A percentile compares a stretch with the other conserved stretches of the same genome.
These are phyloP conservation scores for Leptothorax acervorum DNA, from an alignment of 2,888 invertebrate species.

Conservation along the genomic window DNA sequence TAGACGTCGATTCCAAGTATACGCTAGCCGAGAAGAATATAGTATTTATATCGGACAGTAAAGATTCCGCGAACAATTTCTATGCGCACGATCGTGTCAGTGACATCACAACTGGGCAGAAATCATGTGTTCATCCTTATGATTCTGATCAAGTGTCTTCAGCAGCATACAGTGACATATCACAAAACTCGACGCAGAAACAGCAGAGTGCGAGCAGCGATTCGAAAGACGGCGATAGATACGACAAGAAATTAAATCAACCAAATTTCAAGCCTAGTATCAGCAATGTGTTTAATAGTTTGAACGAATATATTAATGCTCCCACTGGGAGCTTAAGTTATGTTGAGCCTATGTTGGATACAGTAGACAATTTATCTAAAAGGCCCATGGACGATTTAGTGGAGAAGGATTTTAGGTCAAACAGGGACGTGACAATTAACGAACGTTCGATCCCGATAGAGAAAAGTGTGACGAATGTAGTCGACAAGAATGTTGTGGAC, in stretches of 20 bases:
- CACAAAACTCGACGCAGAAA: slow-evolving; percentile 80
- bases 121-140: slow-evolving; percentile 72
- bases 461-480: slow-evolving; percentile 19
- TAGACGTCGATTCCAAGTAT: slow-evolving; percentile 39
- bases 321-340: slow-evolving; percentile 79
- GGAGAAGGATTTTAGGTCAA: slow-evolving; percentile 20
- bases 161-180: slow-evolving; percentile 80
- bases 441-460: slow-evolving; percentile 9
- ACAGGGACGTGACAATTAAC: slow-evolving; percentile 23
- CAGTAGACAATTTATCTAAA: slow-evolving; percentile 52
- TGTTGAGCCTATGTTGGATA: slow-evolving; percentile 55
- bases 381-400: slow-evolving; percentile 4
- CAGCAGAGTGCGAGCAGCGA: slow-evolving; percentile 77
- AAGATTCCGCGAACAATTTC: slow-evolving; percentile 79
- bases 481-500: slow-evolving; percentile 3
- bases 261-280: slow-evolving; percentile 86
- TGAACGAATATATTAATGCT: slow-evolving; percentile 88
- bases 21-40: slow-evolving; percentile 44
- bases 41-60: slow-evolving; percentile 52
- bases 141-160: slow-evolving; percentile 73
- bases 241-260: slow-evolving; percentile 82
- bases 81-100: slow-evolving; percentile 71
- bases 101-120: slow-evolving; percentile 76
- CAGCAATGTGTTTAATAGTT: slow-evolving; percentile 89
- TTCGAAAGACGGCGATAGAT: slow-evolving; percentile 79